phyloP scores from a whole-genome alignment of 2,888 invertebrate species.

The Polydrusus tereticollis region DNA sequence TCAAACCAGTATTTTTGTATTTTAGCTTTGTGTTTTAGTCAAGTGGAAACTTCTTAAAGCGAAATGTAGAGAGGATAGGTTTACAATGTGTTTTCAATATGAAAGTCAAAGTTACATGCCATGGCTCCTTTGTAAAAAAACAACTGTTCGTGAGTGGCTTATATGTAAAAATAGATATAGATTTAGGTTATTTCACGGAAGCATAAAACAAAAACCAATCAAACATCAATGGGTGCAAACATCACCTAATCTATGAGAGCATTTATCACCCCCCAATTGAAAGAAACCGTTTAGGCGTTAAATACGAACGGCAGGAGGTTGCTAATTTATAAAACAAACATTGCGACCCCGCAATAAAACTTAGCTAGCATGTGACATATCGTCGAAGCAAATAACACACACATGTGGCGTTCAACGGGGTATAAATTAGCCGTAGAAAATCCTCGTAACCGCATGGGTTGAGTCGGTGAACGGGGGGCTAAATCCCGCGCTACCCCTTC shows the following conservation, averaged over 20 bases:
- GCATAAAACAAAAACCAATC: background rate
- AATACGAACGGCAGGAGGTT: constrained; percentile 43
- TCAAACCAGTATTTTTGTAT: too few relatives aligned
- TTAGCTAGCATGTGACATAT: constrained; percentile 58
- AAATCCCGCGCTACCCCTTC: constrained; percentile 54
- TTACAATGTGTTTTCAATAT: too few relatives aligned
- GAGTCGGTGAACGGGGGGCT: constrained; percentile 52
- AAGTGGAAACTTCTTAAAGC: too few relatives aligned
- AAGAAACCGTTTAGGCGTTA: constrained; percentile 40
- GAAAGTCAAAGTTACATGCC: too few relatives aligned
- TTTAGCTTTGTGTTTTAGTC: too few relatives aligned
- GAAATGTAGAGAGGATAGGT: too few relatives aligned
- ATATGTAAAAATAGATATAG: too few relatives aligned
- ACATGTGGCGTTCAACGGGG: constrained; percentile 56
- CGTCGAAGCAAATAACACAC: constrained; percentile 57
- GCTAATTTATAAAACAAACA: constrained; percentile 60
- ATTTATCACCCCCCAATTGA: constrained; percentile 32
- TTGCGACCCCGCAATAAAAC: constrained; percentile 55
- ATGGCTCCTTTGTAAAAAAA: background rate
- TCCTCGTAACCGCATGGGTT: constrained; percentile 63
- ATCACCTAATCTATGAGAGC: constrained; percentile 9
- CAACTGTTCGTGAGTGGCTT: too few relatives aligned
- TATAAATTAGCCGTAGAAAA: constrained; percentile 64
- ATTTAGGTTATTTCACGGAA: background rate
- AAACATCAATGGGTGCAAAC: background rate